Evolutionary conservation across 1,140 invertebrate species (phyloP), one percentile per base, ranked within the genome.

Genomic region (Cardiocondyla obscurior): DNA sequence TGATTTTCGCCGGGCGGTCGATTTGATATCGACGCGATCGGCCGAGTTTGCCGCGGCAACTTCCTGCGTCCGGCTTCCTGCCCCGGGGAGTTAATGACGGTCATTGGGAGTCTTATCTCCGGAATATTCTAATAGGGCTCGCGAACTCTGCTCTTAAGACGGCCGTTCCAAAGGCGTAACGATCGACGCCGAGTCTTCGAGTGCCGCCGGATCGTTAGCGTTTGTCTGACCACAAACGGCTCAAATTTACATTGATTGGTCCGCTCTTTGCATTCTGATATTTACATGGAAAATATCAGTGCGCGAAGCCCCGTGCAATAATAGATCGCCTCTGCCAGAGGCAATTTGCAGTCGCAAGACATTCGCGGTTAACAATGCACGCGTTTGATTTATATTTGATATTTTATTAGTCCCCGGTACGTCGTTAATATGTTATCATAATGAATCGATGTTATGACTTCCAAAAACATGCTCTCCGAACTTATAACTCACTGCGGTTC

Each of bases 51-150:
- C 5, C 12, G 62, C 30, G 69, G 74, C 36, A 60, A 77, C 64
- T 77, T 69, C 70, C 51, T 65, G 55, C 73, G 76, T 84, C 73
- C 84, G 55, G 73, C 14, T 84, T 84, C 73, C 73, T 76, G 82
- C 64, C 44, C 14, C 67, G 62, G 25, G 44, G 14, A 53, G 19
- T 81, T 84, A 85, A 85, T 70, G 82, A 81, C 65, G 53, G 82
- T 77, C 65, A 84, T 85, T 84, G 30, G 57, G 12, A 42, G 42
- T 53, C 84, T 82, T 86, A 86, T 86, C 84, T 85, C 72, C 42
- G 67, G 77, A 85, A 85, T 86, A 82, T 69, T 82, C 57, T 85
- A 85, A 86, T 86, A 53, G 44, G 25, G 55, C 22, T 46, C 30
- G 30, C 42, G n/a, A 33, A 51, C 25, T 16, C 39, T 19, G 25